Evolutionary conservation across 2,797 vertebrate species (phyloP).

Genomic region (Eremophila alpestris): DNA sequence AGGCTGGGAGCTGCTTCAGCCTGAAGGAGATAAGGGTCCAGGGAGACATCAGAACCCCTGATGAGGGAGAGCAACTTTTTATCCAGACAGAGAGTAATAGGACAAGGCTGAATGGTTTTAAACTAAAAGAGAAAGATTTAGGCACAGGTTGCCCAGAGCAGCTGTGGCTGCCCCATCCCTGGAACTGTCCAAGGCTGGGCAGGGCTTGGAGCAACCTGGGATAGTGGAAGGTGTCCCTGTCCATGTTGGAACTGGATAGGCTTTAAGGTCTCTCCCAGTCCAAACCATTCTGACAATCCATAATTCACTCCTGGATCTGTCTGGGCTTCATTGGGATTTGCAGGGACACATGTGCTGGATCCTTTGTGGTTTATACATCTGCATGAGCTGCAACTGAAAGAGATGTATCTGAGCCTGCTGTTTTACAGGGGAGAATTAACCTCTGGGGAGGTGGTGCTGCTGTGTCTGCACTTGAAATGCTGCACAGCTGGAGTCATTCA

Average conservation of each 20-base stretch:
- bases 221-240: not conserved
- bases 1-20: not conserved
- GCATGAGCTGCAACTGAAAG: not conserved
- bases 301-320: not conserved
- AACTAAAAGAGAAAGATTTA: not conserved
- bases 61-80: not conserved
- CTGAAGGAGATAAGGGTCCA: not conserved
- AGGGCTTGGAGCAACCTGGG: not conserved
- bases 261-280: not conserved
- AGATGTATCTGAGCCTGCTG: not conserved
- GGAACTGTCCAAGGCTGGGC: rapidly evolving
- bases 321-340: not conserved
- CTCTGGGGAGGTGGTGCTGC: not conserved
- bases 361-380: not conserved
- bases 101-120: not conserved
- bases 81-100: not conserved
- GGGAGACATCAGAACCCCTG: not conserved
- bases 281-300: not conserved
- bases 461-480: not conserved
- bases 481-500: not conserved
- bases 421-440: not conserved
- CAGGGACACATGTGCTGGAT: rapidly evolving
- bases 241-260: not conserved
- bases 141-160: not conserved
- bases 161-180: not conserved